These are phyloP conservation scores for Myotis vivesi DNA, from an alignment of 2,797 vertebrate species.

Conservation along the genomic window DNA sequence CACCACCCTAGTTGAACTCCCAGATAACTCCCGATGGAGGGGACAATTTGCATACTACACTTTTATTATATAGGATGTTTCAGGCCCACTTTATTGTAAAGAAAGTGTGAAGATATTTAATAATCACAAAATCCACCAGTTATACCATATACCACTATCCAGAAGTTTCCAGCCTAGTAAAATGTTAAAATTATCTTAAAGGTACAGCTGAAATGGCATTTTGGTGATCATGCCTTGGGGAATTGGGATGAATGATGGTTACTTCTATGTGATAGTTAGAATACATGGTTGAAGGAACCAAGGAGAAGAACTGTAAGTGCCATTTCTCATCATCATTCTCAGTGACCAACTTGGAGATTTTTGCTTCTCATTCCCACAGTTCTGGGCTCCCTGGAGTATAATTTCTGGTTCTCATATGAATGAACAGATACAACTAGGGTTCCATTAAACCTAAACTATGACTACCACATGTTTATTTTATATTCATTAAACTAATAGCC, in stretches of 20 bases:
- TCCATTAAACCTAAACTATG: background rate
- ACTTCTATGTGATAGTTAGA: background rate
- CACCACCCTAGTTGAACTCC: too few species aligned
- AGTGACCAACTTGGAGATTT: background rate
- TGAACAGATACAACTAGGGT: background rate
- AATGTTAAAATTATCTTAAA: background rate
- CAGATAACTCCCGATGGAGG: too few species aligned
- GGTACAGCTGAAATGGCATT: background rate
- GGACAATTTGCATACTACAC: too few species aligned
- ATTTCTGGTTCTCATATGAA: background rate
- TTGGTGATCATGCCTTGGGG: background rate
- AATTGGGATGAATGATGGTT: background rate
- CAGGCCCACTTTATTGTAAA: background rate
- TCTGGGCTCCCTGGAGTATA: background rate
- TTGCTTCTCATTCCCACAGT: background rate
- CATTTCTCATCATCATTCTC: background rate
- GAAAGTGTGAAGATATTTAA: background rate
- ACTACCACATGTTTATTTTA: background rate
- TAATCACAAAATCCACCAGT: background rate
- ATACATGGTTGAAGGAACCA: background rate
- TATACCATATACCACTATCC: background rate
- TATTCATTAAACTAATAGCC: background rate
- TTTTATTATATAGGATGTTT: background rate
- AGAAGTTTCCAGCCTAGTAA: background rate
- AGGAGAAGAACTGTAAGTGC: background rate